Evolutionary conservation across 2,797 vertebrate species (phyloP), one percentile per base, ranked within the genome.

Genomic region (Lepus townsendii): DNA sequence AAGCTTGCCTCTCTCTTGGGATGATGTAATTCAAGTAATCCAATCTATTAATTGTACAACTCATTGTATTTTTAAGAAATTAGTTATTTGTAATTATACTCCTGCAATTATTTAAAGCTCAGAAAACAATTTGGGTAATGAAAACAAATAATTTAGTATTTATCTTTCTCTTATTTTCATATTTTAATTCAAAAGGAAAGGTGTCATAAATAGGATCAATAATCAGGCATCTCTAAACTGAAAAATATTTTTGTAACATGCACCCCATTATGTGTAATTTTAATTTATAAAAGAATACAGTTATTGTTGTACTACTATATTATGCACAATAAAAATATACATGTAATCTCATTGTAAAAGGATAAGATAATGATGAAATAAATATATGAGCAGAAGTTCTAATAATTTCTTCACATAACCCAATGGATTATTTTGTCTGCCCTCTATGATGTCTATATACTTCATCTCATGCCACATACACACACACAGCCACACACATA

Each of bases 101-200:
- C 20, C 16, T 73, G 57, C 94, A 95, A 91, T 84, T 13, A 95
- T 50, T 72, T 63, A 72, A 50, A 60, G 0, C 19, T 66, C 12
- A 83, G 24, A 54, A 95, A 90, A 84, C 35, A 24, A 66, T 68
- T 94, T 83, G 88, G 35, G 47, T 93, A 90, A 71, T 26, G 35
- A 90, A 88, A 90, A n/a, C 12, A 75, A 32, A 60, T 80, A 75
- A 89, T 80, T 91, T 93, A 96, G 14, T 68, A 52, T 7, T 63
- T 87, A 26, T 42, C 90, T 93, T 95, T 69, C 60, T 93, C 60
- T 83, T 76, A 30, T 80, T 94, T 92, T 92, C 50, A 84, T 83
- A 93, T 87, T 95, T 93, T 88, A 96, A 89, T 17, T 82, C 22
- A 93, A 91, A 94, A 71, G 2, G 19, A 93, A 50, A 80, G 62